These are phyloP conservation scores for Clarias laeviceps DNA, from an alignment of 2,797 vertebrate species.

Conservation along the genomic window DNA sequence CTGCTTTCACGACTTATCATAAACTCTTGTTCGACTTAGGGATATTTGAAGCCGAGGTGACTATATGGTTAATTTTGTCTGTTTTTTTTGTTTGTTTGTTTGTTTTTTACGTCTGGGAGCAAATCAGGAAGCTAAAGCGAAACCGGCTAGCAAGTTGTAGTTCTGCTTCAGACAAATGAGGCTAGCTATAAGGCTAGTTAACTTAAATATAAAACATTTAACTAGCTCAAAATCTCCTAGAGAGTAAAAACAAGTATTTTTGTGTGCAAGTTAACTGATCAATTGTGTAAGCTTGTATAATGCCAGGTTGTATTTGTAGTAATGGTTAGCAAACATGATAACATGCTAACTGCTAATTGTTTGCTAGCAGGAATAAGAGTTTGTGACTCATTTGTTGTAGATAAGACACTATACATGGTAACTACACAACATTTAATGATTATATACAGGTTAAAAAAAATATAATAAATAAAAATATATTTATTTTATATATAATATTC, in stretches of 20 bases:
- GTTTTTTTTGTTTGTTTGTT: background rate
- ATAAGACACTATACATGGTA: no score
- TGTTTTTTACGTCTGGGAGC: no score
- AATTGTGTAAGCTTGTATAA: background rate
- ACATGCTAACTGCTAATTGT: background rate
- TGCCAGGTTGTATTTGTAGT: background rate
- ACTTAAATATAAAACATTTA: background rate
- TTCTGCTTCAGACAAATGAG: background rate
- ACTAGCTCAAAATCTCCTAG: background rate
- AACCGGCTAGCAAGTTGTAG: background rate
- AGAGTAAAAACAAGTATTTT: background rate
- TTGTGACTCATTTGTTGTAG: no score
- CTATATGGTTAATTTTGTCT: background rate
- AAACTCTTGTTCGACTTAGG: slow-evolving; percentile 37
- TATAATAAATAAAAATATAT: no score
- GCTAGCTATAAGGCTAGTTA: background rate
- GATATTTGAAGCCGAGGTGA: slow-evolving; percentile 33
- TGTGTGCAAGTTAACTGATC: background rate
- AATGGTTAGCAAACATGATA: background rate
- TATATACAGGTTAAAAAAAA: no score
- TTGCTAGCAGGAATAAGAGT: background rate
- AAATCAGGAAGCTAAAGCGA: background rate
- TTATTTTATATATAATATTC: no score
- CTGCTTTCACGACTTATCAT: slow-evolving; percentile 38
- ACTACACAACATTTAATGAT: no score